A percentile compares a stretch with the other conserved stretches of the same genome.
phyloP scores from a whole-genome alignment of 1,140 invertebrate genomes.

The Leptinotarsa defecta region DNA sequence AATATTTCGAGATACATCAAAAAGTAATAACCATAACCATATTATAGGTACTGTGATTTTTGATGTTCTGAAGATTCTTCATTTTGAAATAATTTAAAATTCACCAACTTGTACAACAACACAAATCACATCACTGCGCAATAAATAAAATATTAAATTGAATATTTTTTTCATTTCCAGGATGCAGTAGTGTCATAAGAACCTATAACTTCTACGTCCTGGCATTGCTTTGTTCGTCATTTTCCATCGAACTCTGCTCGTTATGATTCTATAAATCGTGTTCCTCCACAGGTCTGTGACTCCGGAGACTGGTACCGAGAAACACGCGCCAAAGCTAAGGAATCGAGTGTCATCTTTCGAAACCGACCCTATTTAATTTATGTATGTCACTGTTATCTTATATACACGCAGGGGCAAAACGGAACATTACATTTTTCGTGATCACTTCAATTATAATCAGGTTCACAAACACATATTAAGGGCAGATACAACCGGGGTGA shows the following conservation, averaged over 20 bases:
- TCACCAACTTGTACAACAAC: not conserved
- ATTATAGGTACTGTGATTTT: too few species aligned
- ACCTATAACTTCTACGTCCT: constrained; percentile 51
- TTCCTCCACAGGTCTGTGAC: not conserved
- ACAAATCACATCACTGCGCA: too few species aligned
- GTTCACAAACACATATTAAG: not conserved
- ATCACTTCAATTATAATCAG: not conserved
- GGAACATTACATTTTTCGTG: not conserved
- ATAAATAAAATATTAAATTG: too few species aligned
- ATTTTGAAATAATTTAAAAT: not conserved
- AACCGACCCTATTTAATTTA: constrained; percentile 19
- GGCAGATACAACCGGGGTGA: not conserved
- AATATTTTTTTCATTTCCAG: too few species aligned
- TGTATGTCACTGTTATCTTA: constrained; percentile 12
- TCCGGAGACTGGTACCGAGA: constrained; percentile 9
- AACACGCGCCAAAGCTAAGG: not conserved
- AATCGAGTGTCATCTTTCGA: constrained; percentile 14
- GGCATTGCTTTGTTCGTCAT: constrained; percentile 45
- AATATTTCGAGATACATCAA: too few species aligned
- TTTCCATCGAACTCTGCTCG: not conserved
- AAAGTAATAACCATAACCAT: too few species aligned
- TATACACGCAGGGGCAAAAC: not conserved
- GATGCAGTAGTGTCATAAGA: too few species aligned
- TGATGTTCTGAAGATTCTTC: too few species aligned
- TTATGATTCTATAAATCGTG: constrained; percentile 12